Conservation (phyloP, 2,888 invertebrate genomes). For the Catocala fraxini region DNA sequence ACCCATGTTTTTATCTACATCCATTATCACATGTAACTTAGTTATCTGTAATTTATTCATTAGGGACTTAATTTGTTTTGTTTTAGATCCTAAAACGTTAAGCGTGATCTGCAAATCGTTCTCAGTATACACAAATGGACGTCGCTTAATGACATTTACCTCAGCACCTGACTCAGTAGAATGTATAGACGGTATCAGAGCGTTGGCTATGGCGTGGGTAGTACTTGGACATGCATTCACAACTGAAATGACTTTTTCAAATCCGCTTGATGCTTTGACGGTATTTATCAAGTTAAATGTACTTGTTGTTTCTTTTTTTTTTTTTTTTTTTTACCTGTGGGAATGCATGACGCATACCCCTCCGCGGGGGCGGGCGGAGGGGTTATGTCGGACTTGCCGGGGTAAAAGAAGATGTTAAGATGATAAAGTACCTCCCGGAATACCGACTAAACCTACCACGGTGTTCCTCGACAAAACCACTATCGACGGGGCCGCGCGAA, state of each 20-base stretch:
- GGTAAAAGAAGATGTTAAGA: no score
- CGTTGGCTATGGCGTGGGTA: slow-evolving; percentile 81
- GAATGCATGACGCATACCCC: no score
- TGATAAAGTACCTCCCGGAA: no score
- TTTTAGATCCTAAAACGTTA: slow-evolving; percentile 54
- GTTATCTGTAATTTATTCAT: no score
- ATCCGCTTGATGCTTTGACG: slow-evolving; percentile 49
- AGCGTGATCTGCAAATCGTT: slow-evolving; percentile 47
- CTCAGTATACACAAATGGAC: slow-evolving; percentile 70
- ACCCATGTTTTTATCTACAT: neutral
- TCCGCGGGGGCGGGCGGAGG: no score
- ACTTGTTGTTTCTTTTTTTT: neutral
- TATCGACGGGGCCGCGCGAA: no score
- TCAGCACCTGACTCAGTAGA: slow-evolving; percentile 63
- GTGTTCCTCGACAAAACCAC: no score
- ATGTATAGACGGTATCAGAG: slow-evolving; percentile 78
- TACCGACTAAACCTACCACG: no score
- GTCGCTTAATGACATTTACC: slow-evolving; percentile 64
- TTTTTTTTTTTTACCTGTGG: no score
- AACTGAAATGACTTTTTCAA: slow-evolving; percentile 42
- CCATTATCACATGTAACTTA: no score
- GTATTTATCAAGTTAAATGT: slow-evolving; percentile 42
- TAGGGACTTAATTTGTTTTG: no score
- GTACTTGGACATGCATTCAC: slow-evolving; percentile 70
- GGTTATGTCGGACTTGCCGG: no score